Base-by-base conservation (phyloP, 2,888 invertebrate genomes). In the Eugnorisma glareosa region DNA sequence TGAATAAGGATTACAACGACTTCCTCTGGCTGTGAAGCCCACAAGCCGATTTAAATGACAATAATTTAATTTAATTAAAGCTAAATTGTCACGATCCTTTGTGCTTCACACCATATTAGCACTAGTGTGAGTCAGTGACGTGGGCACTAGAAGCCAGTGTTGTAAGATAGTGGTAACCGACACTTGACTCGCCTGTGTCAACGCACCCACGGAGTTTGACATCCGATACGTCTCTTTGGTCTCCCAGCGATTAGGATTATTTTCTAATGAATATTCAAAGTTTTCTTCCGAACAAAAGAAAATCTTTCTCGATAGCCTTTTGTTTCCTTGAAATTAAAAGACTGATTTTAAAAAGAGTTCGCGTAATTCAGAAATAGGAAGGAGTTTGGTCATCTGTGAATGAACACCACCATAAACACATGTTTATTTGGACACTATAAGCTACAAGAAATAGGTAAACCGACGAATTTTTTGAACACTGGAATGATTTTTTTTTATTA, bases 161-260 rank as follows among this genome's bases (percentile, higher is more conserved):
- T 86, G 90, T 86, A 88, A 90, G 80, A 86, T 74, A 87, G 89
- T 57, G 51, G 83, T 80, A 78, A 77, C 82, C 88, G 89, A 91
- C 94, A 94, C 95, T 95, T 94, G 94, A 94, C 94, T 93, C 87
- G 92, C 89, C 90, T 85, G 92, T 93, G 93, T 94, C 92, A 93
- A 91, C 86, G 89, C 93, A 85, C 94, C 94, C 90, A 94, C 95
- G 90, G 81, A 69, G 72, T 79, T 87, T 90, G 91, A 92, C 91
- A 92, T 87, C 88, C 78, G 83, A 92, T 89, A 77, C 64, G 67
- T 74, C 67, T 78, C 54, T 31, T 67, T 31, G 51, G n/a, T 43
- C 76, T 31, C 67, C 69, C 69, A 88, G 74, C 74, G 1, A 76
- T 81, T 43, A 45, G 8, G 66, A 85, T 75, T 4, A 21, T 76